Conservation (phyloP, 2,888 invertebrate genomes). For the Diadegma fenestrale region DNA sequence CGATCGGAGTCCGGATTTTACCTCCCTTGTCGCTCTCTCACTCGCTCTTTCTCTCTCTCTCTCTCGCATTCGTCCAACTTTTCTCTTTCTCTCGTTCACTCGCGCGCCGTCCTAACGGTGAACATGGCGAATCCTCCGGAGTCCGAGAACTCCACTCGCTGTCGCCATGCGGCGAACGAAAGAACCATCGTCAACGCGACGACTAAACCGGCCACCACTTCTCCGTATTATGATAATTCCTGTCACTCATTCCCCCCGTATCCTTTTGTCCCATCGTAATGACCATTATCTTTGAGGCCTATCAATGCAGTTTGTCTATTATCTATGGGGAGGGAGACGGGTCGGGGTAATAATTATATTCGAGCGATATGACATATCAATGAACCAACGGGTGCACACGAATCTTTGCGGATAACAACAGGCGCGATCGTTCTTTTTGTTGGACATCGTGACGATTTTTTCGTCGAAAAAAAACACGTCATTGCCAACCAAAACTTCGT, state of each 20-base stretch:
- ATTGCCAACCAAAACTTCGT: not conserved
- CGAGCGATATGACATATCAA: constrained; percentile 12
- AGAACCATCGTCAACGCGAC: constrained; percentile 48
- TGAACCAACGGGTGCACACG: constrained; percentile 20
- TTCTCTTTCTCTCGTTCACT: constrained; percentile 30
- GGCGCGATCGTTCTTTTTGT: not conserved
- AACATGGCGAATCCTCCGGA: constrained; percentile 69
- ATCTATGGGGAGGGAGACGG: not conserved
- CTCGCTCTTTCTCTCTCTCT: not conserved
- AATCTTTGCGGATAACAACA: constrained; percentile 10
- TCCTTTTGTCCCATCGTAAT: not conserved
- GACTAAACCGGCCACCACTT: constrained; percentile 16
- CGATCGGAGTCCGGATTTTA: constrained; percentile 63
- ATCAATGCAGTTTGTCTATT: not conserved
- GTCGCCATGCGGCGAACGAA: constrained; percentile 65
- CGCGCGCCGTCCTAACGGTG: constrained; percentile 59
- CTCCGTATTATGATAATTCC: constrained; percentile 41
- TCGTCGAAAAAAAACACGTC: not conserved
- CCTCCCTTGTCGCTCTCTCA: constrained; percentile 27
- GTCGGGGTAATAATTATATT: constrained; percentile 10
- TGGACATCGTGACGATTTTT: not conserved
- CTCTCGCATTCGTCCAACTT: constrained; percentile 4
- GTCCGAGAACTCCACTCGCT: constrained; percentile 58
- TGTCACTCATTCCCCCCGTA: constrained; percentile 19
- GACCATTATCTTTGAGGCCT: constrained; percentile 1